Evolutionary conservation across 2,797 vertebrate genomes (phyloP).

Genomic region (Malurus leucopterus): DNA sequence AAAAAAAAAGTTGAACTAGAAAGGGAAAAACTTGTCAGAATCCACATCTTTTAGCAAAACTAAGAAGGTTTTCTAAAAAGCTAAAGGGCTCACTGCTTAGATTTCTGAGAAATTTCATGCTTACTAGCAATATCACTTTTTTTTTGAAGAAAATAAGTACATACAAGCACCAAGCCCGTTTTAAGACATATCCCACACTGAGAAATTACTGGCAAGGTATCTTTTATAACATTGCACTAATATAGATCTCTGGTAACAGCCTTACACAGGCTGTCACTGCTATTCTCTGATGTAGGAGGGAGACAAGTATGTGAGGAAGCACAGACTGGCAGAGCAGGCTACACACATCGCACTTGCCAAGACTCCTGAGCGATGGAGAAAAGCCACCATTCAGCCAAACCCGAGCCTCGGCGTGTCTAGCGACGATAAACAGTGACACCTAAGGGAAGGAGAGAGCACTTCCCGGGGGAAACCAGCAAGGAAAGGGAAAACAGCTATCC

Average conservation of each 20-base stretch:
- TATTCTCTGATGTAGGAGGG: conserved; percentile 48
- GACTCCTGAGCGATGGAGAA: conserved; percentile 11
- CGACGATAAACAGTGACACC: conserved; percentile 41
- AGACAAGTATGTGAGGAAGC: conserved; percentile 49
- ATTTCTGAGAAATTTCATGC: background rate
- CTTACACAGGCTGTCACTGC: conserved; percentile 44
- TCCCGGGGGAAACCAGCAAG: background rate
- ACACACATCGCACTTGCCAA: conserved; percentile 40
- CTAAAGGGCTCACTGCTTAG: background rate
- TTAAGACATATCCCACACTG: background rate
- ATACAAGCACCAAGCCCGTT: conserved; percentile 8
- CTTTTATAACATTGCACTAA: conserved; percentile 19
- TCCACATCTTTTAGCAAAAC: background rate
- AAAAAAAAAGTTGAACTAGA: background rate
- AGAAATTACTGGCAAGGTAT: conserved; percentile 37
- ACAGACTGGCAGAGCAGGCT: conserved; percentile 52
- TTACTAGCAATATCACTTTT: background rate
- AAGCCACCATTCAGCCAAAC: conserved; percentile 23
- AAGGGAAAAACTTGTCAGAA: background rate
- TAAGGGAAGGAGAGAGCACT: conserved; percentile 33
- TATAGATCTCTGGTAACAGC: conserved; percentile 41
- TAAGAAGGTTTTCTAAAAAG: background rate
- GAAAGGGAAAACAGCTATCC: background rate
- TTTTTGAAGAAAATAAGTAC: background rate
- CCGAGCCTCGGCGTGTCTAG: background rate